These are phyloP conservation scores for Cynaeus angustus DNA, from an alignment of 2,888 invertebrate species.

Conservation along the genomic window DNA sequence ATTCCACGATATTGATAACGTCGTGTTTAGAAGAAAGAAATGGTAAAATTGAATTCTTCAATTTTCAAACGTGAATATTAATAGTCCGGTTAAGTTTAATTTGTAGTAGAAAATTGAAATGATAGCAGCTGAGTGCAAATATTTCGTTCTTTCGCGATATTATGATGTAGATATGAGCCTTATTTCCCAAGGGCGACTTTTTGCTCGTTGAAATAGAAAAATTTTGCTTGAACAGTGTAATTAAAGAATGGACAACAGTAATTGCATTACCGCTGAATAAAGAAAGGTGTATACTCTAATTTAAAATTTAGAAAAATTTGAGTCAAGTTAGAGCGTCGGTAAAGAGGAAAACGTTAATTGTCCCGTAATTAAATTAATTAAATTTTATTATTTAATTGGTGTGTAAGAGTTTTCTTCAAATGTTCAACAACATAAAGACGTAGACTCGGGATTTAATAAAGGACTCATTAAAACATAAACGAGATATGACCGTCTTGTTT, in stretches of 20 bases:
- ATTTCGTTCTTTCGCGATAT: slow-evolving; percentile 8
- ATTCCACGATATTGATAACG: neutral
- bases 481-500: slow-evolving; percentile 7
- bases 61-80: neutral
- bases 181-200: slow-evolving; percentile 27
- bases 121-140: neutral
- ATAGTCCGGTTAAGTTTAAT: neutral
- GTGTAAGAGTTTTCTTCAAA: slow-evolving; percentile 38
- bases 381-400: slow-evolving; percentile 48
- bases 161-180: slow-evolving; percentile 18
- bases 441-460: slow-evolving; percentile 20
- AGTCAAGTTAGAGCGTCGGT: slow-evolving; percentile 30
- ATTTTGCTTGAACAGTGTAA: slow-evolving; percentile 24
- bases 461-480: slow-evolving; percentile 31
- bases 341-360: slow-evolving; percentile 42
- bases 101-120: neutral
- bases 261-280: slow-evolving; percentile 44
- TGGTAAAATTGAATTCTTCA: neutral
- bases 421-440: slow-evolving; percentile 17
- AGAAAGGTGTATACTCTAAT: slow-evolving; percentile 43
- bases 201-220: slow-evolving; percentile 39
- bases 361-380: slow-evolving; percentile 46
- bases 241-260: slow-evolving; percentile 40
- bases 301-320: slow-evolving; percentile 45
- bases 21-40: neutral